phyloP scores from a whole-genome alignment of 2,113 vertebrate genomes.

The Bambusicola thoracicus region DNA sequence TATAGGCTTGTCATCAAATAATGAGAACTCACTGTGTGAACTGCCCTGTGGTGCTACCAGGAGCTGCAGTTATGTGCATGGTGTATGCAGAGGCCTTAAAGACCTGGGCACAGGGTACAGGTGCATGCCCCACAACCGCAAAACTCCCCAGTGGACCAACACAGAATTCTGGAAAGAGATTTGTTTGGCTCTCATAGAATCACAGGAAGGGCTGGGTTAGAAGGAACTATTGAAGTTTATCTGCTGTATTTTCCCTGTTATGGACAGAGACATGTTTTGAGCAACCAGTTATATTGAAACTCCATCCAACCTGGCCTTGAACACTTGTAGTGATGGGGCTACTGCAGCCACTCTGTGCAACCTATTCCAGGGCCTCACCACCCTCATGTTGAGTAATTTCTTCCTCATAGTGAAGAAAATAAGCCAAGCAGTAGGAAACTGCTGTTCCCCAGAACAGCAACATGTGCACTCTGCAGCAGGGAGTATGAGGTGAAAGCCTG shows the following conservation, averaged over 20 bases:
- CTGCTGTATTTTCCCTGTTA: neutral
- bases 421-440: neutral
- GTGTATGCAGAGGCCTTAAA: neutral
- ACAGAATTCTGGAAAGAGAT: neutral
- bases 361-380: neutral
- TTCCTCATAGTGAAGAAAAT: neutral
- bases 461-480: neutral
- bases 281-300: too few species aligned
- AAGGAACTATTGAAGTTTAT: neutral
- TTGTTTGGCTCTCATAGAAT: neutral
- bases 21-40: neutral
- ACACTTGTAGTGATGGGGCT: neutral
- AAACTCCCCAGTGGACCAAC: neutral
- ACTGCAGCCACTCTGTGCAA: neutral
- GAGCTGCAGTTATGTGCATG: neutral
- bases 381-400: neutral
- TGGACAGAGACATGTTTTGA: neutral
- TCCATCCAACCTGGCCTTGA: neutral
- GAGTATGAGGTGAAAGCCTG: neutral
- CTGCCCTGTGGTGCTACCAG: rapidly evolving
- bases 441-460: neutral
- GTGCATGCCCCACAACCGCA: neutral
- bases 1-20: neutral
- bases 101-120: neutral
- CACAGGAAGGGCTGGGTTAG: neutral